Conservation (phyloP, 2,888 invertebrate species). For the Tipula lateralis region DNA sequence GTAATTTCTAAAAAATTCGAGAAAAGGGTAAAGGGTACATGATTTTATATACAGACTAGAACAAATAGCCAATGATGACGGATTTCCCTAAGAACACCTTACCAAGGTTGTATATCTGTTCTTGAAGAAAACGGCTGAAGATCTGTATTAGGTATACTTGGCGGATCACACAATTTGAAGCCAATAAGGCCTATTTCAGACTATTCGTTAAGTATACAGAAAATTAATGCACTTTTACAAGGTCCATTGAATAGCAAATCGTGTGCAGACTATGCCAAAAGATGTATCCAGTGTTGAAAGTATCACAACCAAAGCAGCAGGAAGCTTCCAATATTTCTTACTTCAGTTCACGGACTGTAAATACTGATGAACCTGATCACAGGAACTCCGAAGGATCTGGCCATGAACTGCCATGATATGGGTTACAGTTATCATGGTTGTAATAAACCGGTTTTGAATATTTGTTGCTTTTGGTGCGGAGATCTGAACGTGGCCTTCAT, state of each 20-base stretch:
- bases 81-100: too few species aligned
- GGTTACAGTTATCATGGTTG: neutral
- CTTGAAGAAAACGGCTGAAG: too few species aligned
- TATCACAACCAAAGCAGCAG: neutral
- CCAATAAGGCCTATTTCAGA: neutral
- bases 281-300: too few species aligned
- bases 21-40: too few species aligned
- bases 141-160: too few species aligned
- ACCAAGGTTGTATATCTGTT: too few species aligned
- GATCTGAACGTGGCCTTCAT: neutral
- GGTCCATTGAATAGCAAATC: too few species aligned
- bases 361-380: neutral
- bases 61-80: too few species aligned
- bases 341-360: neutral
- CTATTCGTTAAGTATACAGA: neutral
- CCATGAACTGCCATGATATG: neutral
- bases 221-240: neutral
- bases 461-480: neutral
- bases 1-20: too few species aligned
- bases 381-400: neutral
- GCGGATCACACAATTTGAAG: too few species aligned
- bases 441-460: neutral
- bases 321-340: neutral
- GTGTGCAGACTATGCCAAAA: too few species aligned
- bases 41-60: too few species aligned